Evolutionary conservation across 2,888 invertebrate genomes (phyloP), one percentile per base, ranked within the genome.

Genomic region (Axea sp.): DNA sequence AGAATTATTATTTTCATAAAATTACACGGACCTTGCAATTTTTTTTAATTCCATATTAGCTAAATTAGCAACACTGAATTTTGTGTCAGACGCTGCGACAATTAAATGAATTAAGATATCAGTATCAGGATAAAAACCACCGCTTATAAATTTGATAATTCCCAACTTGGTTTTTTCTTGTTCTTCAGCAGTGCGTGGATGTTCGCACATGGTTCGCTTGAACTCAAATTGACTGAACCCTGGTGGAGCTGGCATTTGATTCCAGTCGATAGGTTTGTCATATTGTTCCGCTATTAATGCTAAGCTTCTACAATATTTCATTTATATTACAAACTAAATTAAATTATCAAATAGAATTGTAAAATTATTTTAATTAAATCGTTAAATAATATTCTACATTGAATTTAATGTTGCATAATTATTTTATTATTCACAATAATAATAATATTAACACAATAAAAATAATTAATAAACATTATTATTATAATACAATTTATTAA

Each of bases 31-130:
- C 93, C 91, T 91, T 76, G 92, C 91, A 33, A 93, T 91, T 87
- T 95, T 94, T 82, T 95, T 95, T 4, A 97, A 88, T 79, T 96
- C 95, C 75, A 93, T 92, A 83, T 96, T 95, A 0, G 96, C 96
- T 60, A 93, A 91, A 83, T 96, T 95, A 51, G 96, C 96, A 35
- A 97, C 95, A 87, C 93, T 94, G 85, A 94, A 96, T 74, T 97
- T 90, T 0, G 96, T 95, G 83, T 97, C 97, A 0, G 97, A 93
- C 0, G 96, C 94, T 1, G 95, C 96, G 3, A 97, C 92, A 4
- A 97, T 92, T 67, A 96, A 89, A 55, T 95, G 93, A 73, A 94
- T 88, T 12, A 96, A 89, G 17, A 94, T 91, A 65, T 95, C 94
- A 14, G 91, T 90, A 80, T 93, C 92, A 15, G 91, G 90, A 80